Conservation (phyloP, 1,140 invertebrate species). For the Apis dorsata region DNA sequence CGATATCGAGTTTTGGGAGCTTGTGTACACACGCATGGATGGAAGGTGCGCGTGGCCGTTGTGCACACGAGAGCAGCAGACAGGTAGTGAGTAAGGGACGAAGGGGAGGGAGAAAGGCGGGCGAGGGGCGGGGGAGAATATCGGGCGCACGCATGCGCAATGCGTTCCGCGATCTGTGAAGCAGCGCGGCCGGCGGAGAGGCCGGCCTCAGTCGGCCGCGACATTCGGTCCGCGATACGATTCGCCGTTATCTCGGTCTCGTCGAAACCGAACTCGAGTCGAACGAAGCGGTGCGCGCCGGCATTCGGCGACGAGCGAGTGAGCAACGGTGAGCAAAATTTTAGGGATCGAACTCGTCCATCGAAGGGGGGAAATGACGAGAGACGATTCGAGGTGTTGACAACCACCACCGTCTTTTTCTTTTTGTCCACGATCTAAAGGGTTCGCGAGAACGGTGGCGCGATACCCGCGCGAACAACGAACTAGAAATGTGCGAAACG, state of each 20-base stretch:
- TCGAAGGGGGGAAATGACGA: too few species aligned
- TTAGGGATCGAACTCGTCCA: too few species aligned
- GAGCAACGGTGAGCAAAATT: background rate
- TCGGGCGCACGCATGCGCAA: conserved; percentile 74
- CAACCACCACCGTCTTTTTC: too few species aligned
- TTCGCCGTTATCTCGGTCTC: conserved; percentile 60
- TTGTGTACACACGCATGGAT: conserved; percentile 14
- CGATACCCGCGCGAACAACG: background rate
- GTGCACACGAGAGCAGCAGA: conserved; percentile 30
- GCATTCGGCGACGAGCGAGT: background rate
- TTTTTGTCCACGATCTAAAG: too few species aligned
- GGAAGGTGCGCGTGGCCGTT: conserved; percentile 27
- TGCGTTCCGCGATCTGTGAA: conserved; percentile 72
- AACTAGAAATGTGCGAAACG: background rate
- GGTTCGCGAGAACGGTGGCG: too few species aligned
- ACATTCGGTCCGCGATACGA: conserved; percentile 79
- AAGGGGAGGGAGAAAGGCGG: conserved; percentile 48
- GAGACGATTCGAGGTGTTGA: too few species aligned
- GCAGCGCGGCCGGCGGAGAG: conserved; percentile 57
- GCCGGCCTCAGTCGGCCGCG: conserved; percentile 77
- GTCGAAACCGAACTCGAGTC: background rate
- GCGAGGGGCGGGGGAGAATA: conserved; percentile 63
- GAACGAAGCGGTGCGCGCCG: background rate
- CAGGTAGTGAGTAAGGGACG: conserved; percentile 42
- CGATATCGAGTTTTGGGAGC: background rate